Base-by-base conservation (phyloP, 1,140 invertebrate species). In the Octopus bimaculoides region DNA sequence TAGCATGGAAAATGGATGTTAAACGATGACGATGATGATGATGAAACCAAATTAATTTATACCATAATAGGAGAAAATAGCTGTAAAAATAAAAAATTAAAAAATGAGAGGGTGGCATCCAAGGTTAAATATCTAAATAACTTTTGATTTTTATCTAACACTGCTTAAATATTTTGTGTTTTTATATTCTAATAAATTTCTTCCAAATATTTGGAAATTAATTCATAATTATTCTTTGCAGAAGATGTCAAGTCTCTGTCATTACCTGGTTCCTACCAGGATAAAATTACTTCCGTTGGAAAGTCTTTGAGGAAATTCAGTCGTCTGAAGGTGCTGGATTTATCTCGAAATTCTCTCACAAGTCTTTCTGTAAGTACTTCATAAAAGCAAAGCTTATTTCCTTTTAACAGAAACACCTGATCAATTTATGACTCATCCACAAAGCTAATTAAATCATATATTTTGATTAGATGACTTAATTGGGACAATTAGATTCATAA, bases 241-340 rank as follows among this genome's bases (percentile, higher is more conserved):
- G 89, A 90, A 84, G 89, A 90, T 86, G 88, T 90, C 12, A 88
- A 88, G 66, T 88, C 89, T 8, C 77, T 90, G 14, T 86, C 89
- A 8, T 75, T 90, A 53, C 89, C 89, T 61, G 90, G 90, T 41
- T 90, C 88, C 9, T 90, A 89, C 77, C 88, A 90, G 86, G 90
- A 90, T 81, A 90, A 90, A 82, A 87, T 90, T 79, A 83, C 85
- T n/a, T 81, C 83, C 52, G 83, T 90, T 52, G 89, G 88, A 75
- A 85, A 81, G 75, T 87, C 89, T 0, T 81, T 90, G 20, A 80
- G 85, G 12, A 87, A 87, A 79, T 90, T 90, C 80, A 81, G 86
- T 75, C 84, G 89, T 55, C 85, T 90, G 0, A 90, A 90, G 82
- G 79, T 84, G 26, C 81, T 90, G 12, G 90, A 90, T 83, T 82